A percentile compares a stretch with the other conserved stretches of the same genome.
Conservation (phyloP, 2,888 invertebrate species). For the Gymnosoma rotundatum region DNA sequence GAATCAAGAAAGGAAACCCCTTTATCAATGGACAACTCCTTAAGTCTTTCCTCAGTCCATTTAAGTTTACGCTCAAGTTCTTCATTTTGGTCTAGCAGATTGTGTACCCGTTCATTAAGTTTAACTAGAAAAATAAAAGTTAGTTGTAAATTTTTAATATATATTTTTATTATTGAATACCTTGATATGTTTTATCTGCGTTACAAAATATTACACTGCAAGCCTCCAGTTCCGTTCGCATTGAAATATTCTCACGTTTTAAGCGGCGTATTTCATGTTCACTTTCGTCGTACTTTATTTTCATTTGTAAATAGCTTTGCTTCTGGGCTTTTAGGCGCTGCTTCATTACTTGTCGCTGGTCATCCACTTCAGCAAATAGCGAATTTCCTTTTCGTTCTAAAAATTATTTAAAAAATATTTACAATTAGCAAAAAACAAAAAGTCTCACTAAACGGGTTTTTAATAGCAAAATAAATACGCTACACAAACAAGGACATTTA, state of each 20-base stretch:
- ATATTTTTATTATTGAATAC: slow-evolving; percentile 70
- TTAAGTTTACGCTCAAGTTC: slow-evolving; percentile 77
- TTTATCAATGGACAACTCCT: slow-evolving; percentile 78
- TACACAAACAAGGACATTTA: too few species aligned
- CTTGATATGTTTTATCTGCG: slow-evolving; percentile 80
- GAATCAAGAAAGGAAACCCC: slow-evolving; percentile 80
- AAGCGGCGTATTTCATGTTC: slow-evolving; percentile 80
- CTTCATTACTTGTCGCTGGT: slow-evolving; percentile 86
- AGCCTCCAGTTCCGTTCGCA: slow-evolving; percentile 80
- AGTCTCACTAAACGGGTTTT: too few species aligned
- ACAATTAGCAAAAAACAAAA: too few species aligned
- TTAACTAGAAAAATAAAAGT: slow-evolving; percentile 74
- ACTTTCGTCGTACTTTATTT: slow-evolving; percentile 79
- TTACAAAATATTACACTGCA: slow-evolving; percentile 80
- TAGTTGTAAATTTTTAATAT: neutral
- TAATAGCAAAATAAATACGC: too few species aligned
- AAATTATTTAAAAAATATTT: neutral
- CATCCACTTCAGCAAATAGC: slow-evolving; percentile 86
- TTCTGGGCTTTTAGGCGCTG: slow-evolving; percentile 85
- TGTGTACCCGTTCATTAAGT: slow-evolving; percentile 78
- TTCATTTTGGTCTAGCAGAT: slow-evolving; percentile 77
- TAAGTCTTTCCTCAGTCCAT: slow-evolving; percentile 77
- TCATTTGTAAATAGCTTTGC: slow-evolving; percentile 84
- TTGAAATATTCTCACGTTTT: slow-evolving; percentile 81
- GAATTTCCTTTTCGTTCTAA: slow-evolving; percentile 86